Evolutionary conservation across 2,113 vertebrate genomes (phyloP).

Genomic region (Muscicapa adusta): DNA sequence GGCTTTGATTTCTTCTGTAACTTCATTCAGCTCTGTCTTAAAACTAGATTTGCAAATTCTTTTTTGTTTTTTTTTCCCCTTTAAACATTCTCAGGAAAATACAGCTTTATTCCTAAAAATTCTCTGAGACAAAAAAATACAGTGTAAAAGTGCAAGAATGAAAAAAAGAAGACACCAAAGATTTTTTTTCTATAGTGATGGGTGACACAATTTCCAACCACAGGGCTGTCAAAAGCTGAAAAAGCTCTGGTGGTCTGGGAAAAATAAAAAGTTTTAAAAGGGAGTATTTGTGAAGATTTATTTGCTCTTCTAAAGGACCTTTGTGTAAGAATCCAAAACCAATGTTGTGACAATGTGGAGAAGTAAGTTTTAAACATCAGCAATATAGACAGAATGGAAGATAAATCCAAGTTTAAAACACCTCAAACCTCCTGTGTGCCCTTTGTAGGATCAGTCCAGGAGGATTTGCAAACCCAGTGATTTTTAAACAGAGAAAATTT

Average conservation of each 20-base stretch:
- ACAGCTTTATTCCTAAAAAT: background rate
- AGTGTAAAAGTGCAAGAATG: background rate
- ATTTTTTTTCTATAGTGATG: background rate
- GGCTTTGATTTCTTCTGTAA: background rate
- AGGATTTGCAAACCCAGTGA: background rate
- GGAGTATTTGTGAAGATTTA: background rate
- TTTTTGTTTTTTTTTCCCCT: background rate
- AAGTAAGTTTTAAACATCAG: background rate
- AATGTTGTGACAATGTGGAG: accelerated
- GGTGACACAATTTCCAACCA: background rate
- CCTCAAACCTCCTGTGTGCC: background rate
- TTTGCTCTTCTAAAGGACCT: background rate
- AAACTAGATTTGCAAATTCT: background rate
- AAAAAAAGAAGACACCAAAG: background rate
- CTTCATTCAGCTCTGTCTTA: background rate
- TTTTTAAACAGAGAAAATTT: background rate
- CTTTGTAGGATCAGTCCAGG: background rate
- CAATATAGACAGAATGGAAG: background rate
- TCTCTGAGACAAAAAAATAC: background rate
- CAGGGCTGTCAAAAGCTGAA: background rate
- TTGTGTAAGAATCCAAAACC: background rate
- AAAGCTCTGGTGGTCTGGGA: background rate
- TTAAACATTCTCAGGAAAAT: background rate
- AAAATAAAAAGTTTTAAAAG: background rate
- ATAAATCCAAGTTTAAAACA: background rate